Base-by-base conservation (phyloP, 2,888 invertebrate species). In the Drosophila putrida region DNA sequence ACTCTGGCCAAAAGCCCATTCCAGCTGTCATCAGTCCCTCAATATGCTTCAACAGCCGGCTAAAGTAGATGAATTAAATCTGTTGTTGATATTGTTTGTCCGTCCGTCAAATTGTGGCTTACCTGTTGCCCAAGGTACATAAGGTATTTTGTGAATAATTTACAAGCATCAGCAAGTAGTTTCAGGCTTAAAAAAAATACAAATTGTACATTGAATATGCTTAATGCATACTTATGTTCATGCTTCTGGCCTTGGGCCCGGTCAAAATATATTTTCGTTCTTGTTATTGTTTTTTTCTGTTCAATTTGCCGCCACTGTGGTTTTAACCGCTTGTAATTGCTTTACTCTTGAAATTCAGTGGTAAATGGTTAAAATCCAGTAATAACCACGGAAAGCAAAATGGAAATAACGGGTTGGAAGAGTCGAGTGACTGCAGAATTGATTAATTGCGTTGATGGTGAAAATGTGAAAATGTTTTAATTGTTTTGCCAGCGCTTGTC, bases 291-390 rank as follows among this genome's bases (percentile, higher is more conserved):
- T 61, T 4, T 1, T 50, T 60, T 63, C 53, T 53, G 73, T 76
- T 71, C 60, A 71, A 71, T 76, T 79, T 79, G 64, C 62, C 65
- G 43, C 20, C 67, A 62, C 9, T 77, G 79, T 46, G 77, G 77
- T 71, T 77, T 71, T 38, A 75, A 70, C 35, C 80, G 64, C 64
- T 53, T 70, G 74, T 80, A 80, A 80, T 80, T 80, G 77, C 67
- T 80, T 80, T 71, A 70, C 77, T 71, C 66, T 68, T 61, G 59
- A 78, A 68, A 64, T 46, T 57, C 70, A 59, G 28, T 49, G 66
- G 44, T 46, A 43, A 59, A 64, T 35, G 43, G 57, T 44, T 63
- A 67, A 62, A 67, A 53, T 47, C 43, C 36, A 44, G 58, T 36
- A 53, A 69, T 63, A 59, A 54, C 62, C 64, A 55, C 35, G 33